These are phyloP conservation scores for Ganaspis brasiliensis DNA, from an alignment of 2,888 invertebrate species.

Conservation along the genomic window DNA sequence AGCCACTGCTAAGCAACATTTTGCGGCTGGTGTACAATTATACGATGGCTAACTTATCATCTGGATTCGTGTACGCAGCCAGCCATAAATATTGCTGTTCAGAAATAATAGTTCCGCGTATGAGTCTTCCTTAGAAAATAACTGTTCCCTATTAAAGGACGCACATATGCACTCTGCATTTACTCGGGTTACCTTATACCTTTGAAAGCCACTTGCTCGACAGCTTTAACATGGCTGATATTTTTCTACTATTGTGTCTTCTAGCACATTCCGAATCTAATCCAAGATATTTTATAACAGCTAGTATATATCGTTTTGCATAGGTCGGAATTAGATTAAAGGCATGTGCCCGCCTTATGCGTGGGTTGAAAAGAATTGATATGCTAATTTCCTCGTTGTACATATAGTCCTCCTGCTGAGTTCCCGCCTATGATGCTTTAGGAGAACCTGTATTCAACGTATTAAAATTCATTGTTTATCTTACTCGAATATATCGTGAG, in stretches of 20 bases:
- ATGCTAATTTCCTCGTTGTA: conserved; percentile 33
- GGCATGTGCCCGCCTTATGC: conserved; percentile 33
- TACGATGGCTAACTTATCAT: conserved; percentile 27
- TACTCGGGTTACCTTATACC: conserved; percentile 1
- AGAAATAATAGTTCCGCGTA: conserved; percentile 34
- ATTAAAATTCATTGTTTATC: conserved; percentile 44
- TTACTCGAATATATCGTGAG: conserved; percentile 40
- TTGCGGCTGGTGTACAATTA: neutral
- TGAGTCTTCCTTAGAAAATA: conserved; percentile 34
- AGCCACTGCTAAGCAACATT: neutral
- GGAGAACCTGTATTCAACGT: conserved; percentile 25
- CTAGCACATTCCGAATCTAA: conserved; percentile 29
- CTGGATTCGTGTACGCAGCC: conserved; percentile 27
- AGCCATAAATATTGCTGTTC: conserved; percentile 38
- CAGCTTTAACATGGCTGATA: conserved; percentile 29
- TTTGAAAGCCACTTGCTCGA: conserved; percentile 19
- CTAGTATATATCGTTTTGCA: conserved; percentile 36
- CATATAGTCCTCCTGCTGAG: conserved; percentile 34
- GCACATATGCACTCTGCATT: conserved; percentile 33
- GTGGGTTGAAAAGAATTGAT: conserved; percentile 42
- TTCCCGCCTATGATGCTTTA: conserved; percentile 41
- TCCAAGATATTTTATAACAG: conserved; percentile 39
- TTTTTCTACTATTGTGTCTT: conserved; percentile 29
- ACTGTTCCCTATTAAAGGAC: conserved; percentile 31
- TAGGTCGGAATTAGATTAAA: conserved; percentile 44